These are phyloP conservation scores for Lemur catta DNA, from an alignment of 2,797 vertebrate genomes.

Conservation along the genomic window DNA sequence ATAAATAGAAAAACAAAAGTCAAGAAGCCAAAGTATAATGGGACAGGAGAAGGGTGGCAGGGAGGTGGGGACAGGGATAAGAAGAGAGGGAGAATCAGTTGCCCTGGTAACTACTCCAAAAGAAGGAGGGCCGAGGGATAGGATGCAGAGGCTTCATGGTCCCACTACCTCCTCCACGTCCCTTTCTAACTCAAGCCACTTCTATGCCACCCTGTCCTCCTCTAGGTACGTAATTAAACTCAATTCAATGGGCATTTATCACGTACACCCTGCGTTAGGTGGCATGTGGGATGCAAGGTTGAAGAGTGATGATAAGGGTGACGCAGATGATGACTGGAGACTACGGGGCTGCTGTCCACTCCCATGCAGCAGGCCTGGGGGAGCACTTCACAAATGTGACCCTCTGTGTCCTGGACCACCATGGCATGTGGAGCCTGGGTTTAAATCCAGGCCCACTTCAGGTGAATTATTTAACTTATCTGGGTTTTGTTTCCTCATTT, in stretches of 20 bases:
- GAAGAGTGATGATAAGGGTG: not conserved
- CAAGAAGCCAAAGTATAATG: not conserved
- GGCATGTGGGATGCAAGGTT: not conserved
- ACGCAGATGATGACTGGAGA: not conserved
- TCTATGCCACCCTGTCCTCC: not conserved
- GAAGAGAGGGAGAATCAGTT: not conserved
- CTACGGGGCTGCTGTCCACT: not conserved
- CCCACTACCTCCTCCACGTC: not conserved
- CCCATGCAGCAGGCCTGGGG: not conserved
- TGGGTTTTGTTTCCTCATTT: not conserved
- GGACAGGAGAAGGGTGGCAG: not conserved
- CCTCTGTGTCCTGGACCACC: not conserved
- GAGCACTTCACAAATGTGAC: not conserved
- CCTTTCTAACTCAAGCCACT: not conserved
- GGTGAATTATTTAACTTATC: not conserved
- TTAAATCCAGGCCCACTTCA: not conserved
- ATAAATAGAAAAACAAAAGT: not conserved
- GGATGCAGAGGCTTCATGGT: not conserved
- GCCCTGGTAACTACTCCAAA: conserved; percentile 8
- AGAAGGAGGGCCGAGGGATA: not conserved
- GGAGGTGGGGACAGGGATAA: not conserved
- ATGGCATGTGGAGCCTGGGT: not conserved
- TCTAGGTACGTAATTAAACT: not conserved
- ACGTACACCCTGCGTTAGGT: not conserved
- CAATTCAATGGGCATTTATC: not conserved